Conservation (phyloP, 2,113 vertebrate genomes). For the Entelurus aequoreus region DNA sequence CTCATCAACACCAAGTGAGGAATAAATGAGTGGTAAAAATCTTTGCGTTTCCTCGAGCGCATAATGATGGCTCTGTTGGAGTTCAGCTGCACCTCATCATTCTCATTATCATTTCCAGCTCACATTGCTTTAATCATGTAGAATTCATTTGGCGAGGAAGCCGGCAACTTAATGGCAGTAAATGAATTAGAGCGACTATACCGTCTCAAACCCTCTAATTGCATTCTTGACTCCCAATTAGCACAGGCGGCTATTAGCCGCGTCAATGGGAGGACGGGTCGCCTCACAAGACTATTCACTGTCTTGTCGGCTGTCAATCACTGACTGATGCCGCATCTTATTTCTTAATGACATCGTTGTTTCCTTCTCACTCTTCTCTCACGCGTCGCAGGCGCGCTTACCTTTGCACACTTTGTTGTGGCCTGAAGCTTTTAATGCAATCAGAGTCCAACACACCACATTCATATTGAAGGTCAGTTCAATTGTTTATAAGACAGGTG, state of each 20-base stretch:
- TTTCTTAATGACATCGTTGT: too few relatives aligned
- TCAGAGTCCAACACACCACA: too few relatives aligned
- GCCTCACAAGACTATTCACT: not conserved
- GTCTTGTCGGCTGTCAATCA: conserved; percentile 43
- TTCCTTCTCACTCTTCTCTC: too few relatives aligned
- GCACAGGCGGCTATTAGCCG: conserved; percentile 36
- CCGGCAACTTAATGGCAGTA: conserved; percentile 20
- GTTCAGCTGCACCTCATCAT: conserved; percentile 26
- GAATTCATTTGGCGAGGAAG: conserved; percentile 27
- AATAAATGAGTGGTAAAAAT: conserved; percentile 5
- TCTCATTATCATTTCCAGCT: conserved; percentile 26
- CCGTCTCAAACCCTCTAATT: conserved; percentile 51
- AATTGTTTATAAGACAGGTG: too few relatives aligned
- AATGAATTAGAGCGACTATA: conserved; percentile 37
- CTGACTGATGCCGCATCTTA: too few relatives aligned
- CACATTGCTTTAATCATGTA: conserved; percentile 40
- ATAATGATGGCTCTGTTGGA: conserved; percentile 13
- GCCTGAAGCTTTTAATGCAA: too few relatives aligned
- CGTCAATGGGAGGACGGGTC: not conserved
- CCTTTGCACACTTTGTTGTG: too few relatives aligned
- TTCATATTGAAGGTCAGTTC: too few relatives aligned
- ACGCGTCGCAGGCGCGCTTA: too few relatives aligned
- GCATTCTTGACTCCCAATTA: conserved; percentile 46
- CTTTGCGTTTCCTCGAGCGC: conserved; percentile 10
- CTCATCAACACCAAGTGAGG: not conserved